Base-by-base conservation (phyloP, 1,140 invertebrate genomes). In the Pararge aegeria region DNA sequence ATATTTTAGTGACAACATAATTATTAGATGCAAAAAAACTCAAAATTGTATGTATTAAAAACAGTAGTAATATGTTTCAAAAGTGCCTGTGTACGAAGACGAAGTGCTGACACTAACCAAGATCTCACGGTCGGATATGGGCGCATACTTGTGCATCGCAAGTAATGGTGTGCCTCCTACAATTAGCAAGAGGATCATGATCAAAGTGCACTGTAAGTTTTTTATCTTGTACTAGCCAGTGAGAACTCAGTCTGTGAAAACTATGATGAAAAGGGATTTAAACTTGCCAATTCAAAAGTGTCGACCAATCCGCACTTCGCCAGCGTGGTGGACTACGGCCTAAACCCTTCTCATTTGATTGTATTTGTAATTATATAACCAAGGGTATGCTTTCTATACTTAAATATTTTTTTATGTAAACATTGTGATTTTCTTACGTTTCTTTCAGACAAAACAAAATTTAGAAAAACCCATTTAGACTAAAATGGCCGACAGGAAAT, bases 61-160 rank as follows among this genome's bases (percentile, higher is more conserved):
- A n/a, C n/a, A n/a, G n/a, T n/a, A n/a, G n/a, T n/a, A n/a, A n/a
- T 66, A 46, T 66, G 59, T 61, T 53, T 30, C 15, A 44, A 24
- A 4, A 95, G 94, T 93, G 1, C 80, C 90, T 15, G 87, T 92
- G 7, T 92, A 89, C 61, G 90, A 94, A 64, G 95, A 95, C 37
- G 94, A 96, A 73, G 92, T 95, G 10, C 83, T 97, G 55, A 94
- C 93, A 65, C 90, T 97, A 62, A 92, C 92, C 42, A 96, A 96
- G 90, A 95, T 97, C 70, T 94, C 94, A 56, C 91, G 96, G 52
- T 94, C 94, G 52, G 95, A 97, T 82, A 97, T 97, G 96, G 95
- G 95, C n/a, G 94, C 95, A 54, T 97, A 96, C 86, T 89, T 96
- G 46, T 96, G 95, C 84, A 96, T 96, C 42, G 96, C 96, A n/a